phyloP scores from a whole-genome alignment of 1,140 invertebrate genomes.

The Drosophila varians region DNA sequence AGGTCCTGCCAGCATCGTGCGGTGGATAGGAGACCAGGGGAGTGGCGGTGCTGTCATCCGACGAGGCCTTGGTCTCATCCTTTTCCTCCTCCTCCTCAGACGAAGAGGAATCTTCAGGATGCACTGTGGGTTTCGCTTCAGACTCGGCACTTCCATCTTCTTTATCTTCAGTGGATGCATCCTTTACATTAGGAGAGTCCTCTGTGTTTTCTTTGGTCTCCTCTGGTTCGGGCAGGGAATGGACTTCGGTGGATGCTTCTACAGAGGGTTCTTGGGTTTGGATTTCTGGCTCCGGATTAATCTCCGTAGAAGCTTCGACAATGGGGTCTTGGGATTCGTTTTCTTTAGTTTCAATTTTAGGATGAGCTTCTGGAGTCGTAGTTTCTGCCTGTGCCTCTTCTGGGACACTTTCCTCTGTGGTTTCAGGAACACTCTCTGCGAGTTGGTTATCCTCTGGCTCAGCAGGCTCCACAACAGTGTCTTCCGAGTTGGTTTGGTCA shows the following conservation, averaged over 20 bases:
- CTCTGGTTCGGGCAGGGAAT: not conserved
- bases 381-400: not conserved
- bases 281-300: not conserved
- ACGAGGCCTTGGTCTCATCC: slow-evolving; percentile 40
- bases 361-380: not conserved
- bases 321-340: not conserved
- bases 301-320: not conserved
- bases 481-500: not conserved
- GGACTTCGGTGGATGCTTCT: not conserved
- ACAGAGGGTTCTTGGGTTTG: not conserved
- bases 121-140: slow-evolving; percentile 7
- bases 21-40: slow-evolving; percentile 71
- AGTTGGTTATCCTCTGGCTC: not conserved
- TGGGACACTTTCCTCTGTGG: slow-evolving; percentile 5
- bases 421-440: not conserved
- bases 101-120: not conserved
- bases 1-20: slow-evolving; percentile 62
- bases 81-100: slow-evolving; percentile 7
- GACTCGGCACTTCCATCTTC: slow-evolving; percentile 23
- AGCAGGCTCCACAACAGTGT: slow-evolving; percentile 20
- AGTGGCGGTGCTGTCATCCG: slow-evolving; percentile 68
- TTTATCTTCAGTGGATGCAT: slow-evolving; percentile 13
- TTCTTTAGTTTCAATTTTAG: not conserved
- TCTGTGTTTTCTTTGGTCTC: not conserved
- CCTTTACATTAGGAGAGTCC: not conserved